Evolutionary conservation across 2,797 vertebrate species (phyloP), one percentile per base, ranked within the genome.

Genomic region (Enteromius radiatus): DNA sequence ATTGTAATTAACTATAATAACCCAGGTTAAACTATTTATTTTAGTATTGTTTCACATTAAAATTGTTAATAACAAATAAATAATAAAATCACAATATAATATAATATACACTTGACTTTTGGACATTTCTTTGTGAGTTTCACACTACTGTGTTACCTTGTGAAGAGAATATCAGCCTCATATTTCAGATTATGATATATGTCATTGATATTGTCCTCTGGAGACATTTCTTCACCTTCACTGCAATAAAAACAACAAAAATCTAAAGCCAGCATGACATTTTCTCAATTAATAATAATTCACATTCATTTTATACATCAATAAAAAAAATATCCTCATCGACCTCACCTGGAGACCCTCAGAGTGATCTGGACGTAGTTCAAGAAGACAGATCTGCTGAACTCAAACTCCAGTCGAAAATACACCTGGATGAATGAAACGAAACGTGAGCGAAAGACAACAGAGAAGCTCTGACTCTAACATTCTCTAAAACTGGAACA

Each of bases 351-450:
- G 92, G 74, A 94, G 82, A 94, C 87, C 0, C 84, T 67, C 86
- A 99, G 89, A 82, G 86, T 71, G 78, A 99, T 90, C 76, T 92
- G 94, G 77, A 96, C 43, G 59, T 94, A 92, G 70, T 96, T 95
- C 83, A 98, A 91, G 87, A 98, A 96, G 68, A 95, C 2, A 0
- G 92, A 93, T 8, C 91, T 96, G 90, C 93, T 97, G 91, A 99
- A 96, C 82, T 98, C 97, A 15, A 98, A 97, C 93, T 99, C 97
- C 87, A 99, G 88, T 3, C 92, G 95, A 88, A 99, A 98, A 45
- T 94, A 92, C 0, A 97, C 96, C 98, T 99, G 92, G 9, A 80
- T 38, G 77, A 47, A 41, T 23, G 4, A 8, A 70, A 49, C 52
- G n/a, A 3, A 10, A 68, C 52, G 6, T 17, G 67, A 65, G 12